Conservation (phyloP, 1,140 invertebrate species). For the Druon quercuslanigerum region DNA sequence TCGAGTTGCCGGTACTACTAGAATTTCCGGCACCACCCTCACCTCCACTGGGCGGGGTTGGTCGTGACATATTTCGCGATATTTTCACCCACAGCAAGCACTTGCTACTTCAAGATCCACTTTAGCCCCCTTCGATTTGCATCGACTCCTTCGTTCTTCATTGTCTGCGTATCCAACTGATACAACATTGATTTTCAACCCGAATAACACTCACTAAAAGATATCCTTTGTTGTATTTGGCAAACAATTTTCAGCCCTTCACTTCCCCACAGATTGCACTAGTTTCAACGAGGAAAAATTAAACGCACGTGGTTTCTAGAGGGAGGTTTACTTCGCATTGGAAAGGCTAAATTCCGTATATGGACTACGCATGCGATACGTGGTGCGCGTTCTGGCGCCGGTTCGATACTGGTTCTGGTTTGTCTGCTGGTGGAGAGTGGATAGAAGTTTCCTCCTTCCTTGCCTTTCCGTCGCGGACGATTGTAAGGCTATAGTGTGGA, state of each 20-base stretch:
- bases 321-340: neutral
- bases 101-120: conserved; percentile 24
- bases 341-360: conserved; percentile 17
- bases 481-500: conserved; percentile 31
- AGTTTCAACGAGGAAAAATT: neutral
- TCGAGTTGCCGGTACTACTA: conserved; percentile 47
- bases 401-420: conserved; percentile 75
- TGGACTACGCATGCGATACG: conserved; percentile 46
- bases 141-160: neutral
- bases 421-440: conserved; percentile 71
- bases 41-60: conserved; percentile 28
- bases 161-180: neutral
- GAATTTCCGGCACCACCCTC: conserved; percentile 21
- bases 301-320: neutral
- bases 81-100: neutral
- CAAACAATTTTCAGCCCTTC: neutral
- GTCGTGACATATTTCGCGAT: conserved; percentile 30
- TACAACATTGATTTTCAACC: neutral
- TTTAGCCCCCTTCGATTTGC: conserved; percentile 26
- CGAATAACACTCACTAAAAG: neutral
- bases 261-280: too few relatives aligned
- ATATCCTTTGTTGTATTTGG: neutral
- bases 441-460: conserved; percentile 65
- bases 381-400: conserved; percentile 66
- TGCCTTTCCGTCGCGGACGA: conserved; percentile 45